Evolutionary conservation across 1,140 invertebrate species (phyloP), one percentile per base, ranked within the genome.

Genomic region (Olivierus martensii): DNA sequence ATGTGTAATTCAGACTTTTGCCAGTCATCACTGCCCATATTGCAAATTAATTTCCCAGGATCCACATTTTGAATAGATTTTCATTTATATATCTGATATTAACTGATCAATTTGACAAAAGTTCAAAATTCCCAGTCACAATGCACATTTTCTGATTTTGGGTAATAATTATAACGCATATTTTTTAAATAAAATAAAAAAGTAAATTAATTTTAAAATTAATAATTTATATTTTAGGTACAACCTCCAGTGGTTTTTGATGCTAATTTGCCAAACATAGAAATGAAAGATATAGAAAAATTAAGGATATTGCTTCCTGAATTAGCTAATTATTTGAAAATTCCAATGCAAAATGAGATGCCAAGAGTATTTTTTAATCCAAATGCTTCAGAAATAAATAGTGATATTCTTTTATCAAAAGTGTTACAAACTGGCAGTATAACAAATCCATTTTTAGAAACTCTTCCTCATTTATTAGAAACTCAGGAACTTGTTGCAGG

Each of bases 201-300:
- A n/a, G n/a, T n/a, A n/a, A n/a, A n/a, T n/a, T 28, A 2, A 28
- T 28, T 28, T 28, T 28, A 28, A 28, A 28, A 28, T 45, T 14
- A n/a, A n/a, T n/a, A n/a, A n/a, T n/a, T 45, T 42, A 6, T 19
- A 14, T 49, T 49, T 38, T 17, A 58, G 56, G 42, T 44, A 43
- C 53, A 62, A 37, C 34, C 37, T 37, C 61, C 59, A 21, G 18
- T 34, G 22, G 54, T 49, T 15, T 66, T 71, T 64, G 70, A 71
- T 53, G 44, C 59, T 14, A 55, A 61, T 46, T 52, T 71, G 37
- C 70, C 70, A 56, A 63, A 75, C 67, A 65, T 81, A 18, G 72
- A 72, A 7, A 51, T 64, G 3, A 76, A 80, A 52, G 84, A 89
- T 65, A 73, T 88, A 53, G 75, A 81, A 56, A 65, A 71, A n/a